These are phyloP conservation scores for Heliconius melpomene DNA, from an alignment of 1,140 invertebrate genomes.

Conservation along the genomic window DNA sequence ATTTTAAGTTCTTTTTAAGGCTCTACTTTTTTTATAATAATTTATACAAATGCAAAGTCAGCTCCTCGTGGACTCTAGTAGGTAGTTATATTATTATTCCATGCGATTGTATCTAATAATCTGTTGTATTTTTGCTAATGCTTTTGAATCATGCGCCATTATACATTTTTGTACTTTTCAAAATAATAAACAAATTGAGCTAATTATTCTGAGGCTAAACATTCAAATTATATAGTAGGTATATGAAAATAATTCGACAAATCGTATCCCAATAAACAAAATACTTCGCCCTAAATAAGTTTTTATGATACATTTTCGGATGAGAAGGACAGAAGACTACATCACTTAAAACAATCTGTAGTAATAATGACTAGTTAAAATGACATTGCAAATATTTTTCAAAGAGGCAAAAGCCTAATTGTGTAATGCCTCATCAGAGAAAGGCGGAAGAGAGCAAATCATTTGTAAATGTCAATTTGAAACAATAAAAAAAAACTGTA, in stretches of 20 bases:
- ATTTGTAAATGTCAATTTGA: slow-evolving; percentile 11
- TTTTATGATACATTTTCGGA: too few relatives aligned
- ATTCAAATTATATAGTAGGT: too few relatives aligned
- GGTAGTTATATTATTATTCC: too few relatives aligned
- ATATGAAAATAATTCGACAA: too few relatives aligned
- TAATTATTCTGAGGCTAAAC: background rate
- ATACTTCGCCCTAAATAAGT: background rate
- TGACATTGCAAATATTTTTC: background rate
- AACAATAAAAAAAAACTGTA: slow-evolving; percentile 13
- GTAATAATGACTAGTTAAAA: slow-evolving; percentile 1
- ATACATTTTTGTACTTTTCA: background rate
- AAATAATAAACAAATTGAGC: background rate
- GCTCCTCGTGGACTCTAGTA: too few relatives aligned
- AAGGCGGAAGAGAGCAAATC: background rate
- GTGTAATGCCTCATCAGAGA: background rate
- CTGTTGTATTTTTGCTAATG: too few relatives aligned
- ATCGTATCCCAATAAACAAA: too few relatives aligned
- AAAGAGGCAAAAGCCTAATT: background rate
- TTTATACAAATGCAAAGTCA: too few relatives aligned
- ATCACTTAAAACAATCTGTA: background rate
- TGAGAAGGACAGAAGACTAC: too few relatives aligned
- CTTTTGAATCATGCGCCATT: background rate
- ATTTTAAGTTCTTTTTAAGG: too few relatives aligned
- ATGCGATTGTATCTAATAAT: too few relatives aligned
- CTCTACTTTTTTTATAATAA: too few relatives aligned